Percentiles rank a stretch among this genome's conserved stretches.
phyloP scores from a whole-genome alignment of 1,140 invertebrate genomes.

The Bombus fervidus region DNA sequence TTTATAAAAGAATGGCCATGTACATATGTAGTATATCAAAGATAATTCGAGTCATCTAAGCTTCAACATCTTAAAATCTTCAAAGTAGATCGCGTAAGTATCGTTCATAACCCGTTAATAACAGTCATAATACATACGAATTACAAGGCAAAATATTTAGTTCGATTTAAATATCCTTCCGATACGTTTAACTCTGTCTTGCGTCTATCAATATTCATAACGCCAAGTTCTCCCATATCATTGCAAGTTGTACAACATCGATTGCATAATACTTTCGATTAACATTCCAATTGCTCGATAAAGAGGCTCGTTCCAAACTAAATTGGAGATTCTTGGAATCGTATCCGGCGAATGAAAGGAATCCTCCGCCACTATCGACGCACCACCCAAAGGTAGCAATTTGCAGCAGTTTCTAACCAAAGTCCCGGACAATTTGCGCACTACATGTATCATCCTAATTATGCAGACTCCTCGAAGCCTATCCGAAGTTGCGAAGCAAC shows the following conservation, averaged over 20 bases:
- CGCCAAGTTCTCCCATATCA: neutral
- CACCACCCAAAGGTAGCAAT: constrained; percentile 1
- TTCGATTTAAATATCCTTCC: too few relatives aligned
- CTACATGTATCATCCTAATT: constrained; percentile 40
- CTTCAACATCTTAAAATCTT: neutral
- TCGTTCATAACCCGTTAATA: too few relatives aligned
- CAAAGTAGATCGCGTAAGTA: too few relatives aligned
- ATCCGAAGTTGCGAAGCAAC: neutral
- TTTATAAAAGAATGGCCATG: too few relatives aligned
- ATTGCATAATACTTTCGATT: neutral
- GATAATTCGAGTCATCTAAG: neutral
- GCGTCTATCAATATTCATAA: too few relatives aligned
- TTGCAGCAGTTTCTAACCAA: constrained; percentile 1
- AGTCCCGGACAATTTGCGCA: constrained; percentile 27
- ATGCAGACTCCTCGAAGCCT: constrained; percentile 26
- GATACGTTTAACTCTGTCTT: too few relatives aligned
- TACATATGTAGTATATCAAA: too few relatives aligned
- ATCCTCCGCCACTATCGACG: constrained; percentile 1
- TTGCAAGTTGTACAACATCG: neutral
- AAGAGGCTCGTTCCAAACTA: neutral
- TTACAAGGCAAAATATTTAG: too few relatives aligned
- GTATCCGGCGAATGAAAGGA: neutral
- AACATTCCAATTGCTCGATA: constrained; percentile 8
- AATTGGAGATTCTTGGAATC: constrained; percentile 8
- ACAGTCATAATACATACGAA: too few relatives aligned